Percentiles rank a stretch among this genome's conserved stretches.
phyloP scores from a whole-genome alignment of 2,888 invertebrate species.

The Rhamnusium bicolor region DNA sequence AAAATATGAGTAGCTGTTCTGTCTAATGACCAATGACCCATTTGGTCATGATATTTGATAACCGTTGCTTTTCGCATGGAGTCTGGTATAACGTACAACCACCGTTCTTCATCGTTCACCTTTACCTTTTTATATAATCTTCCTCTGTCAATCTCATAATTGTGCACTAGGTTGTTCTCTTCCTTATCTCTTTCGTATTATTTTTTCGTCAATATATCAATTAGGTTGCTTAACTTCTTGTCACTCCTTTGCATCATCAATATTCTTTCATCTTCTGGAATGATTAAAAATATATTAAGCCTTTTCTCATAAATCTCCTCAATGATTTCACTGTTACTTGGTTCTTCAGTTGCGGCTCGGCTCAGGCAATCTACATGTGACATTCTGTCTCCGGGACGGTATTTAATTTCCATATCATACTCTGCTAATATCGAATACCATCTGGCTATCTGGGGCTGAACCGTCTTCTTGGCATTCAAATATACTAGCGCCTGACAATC shows the following conservation, averaged over 20 bases:
- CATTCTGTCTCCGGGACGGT: conserved; percentile 52
- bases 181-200: conserved; percentile 21
- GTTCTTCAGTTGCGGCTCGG: conserved; percentile 45
- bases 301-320: conserved; percentile 25
- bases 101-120: conserved; percentile 30
- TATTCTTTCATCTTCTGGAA: conserved; percentile 38
- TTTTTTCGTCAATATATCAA: conserved; percentile 32
- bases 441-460: conserved; percentile 52
- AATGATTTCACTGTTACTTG: conserved; percentile 25
- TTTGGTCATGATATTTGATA: conserved; percentile 42
- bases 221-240: conserved; percentile 34
- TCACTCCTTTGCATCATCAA: conserved; percentile 40
- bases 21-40: conserved; percentile 45
- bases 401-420: conserved; percentile 49
- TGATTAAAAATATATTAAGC: conserved; percentile 27
- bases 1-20: conserved; percentile 35
- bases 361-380: conserved; percentile 53
- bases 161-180: conserved; percentile 34
- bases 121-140: conserved; percentile 26
- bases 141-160: conserved; percentile 38
- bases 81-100: conserved; percentile 45
- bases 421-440: conserved; percentile 52
- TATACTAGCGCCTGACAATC: conserved; percentile 57
- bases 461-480: conserved; percentile 52
- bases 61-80: conserved; percentile 45